Conservation (phyloP, 2,113 vertebrate genomes). For the Cyanocitta stelleri region DNA sequence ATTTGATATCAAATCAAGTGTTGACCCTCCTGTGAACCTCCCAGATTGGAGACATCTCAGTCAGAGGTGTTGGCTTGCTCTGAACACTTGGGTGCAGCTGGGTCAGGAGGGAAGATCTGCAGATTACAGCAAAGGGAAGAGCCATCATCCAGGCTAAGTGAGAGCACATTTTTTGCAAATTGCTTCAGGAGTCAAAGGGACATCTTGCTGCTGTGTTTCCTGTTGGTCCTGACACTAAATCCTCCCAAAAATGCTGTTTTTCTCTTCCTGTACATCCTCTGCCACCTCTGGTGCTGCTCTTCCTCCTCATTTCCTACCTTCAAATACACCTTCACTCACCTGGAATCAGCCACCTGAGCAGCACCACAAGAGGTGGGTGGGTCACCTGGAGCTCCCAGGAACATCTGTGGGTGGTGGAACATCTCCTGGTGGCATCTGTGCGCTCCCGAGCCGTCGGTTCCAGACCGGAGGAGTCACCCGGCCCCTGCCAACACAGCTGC, state of each 20-base stretch:
- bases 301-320: background rate
- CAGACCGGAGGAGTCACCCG: background rate
- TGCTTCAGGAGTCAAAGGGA: background rate
- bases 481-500: background rate
- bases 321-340: background rate
- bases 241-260: background rate
- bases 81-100: background rate
- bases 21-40: background rate
- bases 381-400: background rate
- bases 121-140: background rate
- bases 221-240: background rate
- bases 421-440: background rate
- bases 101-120: background rate
- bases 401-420: too few species aligned
- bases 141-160: accelerated
- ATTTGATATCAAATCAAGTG: background rate
- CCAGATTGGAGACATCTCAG: background rate
- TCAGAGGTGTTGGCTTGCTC: background rate
- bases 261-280: background rate
- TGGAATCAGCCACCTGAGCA: background rate
- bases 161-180: background rate
- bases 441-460: background rate
- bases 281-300: background rate
- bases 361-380: background rate
- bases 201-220: background rate